Evolutionary conservation across 2,113 vertebrate genomes (phyloP).

Genomic region (Myrmecophaga tridactyla): DNA sequence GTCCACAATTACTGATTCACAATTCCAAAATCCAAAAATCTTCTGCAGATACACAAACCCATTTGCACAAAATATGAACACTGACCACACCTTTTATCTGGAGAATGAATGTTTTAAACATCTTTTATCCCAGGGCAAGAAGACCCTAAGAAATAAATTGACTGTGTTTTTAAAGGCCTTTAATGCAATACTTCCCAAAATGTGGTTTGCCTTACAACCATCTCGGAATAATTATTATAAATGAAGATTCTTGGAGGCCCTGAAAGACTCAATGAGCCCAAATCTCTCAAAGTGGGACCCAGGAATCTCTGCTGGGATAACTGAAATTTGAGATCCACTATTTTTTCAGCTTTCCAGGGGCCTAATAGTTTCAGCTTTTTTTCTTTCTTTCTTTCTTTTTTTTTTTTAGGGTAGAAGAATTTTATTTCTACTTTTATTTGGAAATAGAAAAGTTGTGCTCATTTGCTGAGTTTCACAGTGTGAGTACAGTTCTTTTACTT

Average conservation of each 20-base stretch:
- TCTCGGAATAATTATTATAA: background rate
- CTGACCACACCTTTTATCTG: background rate
- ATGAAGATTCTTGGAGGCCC: background rate
- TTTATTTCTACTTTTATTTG: background rate
- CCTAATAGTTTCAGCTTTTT: background rate
- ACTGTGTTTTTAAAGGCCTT: background rate
- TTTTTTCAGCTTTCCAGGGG: background rate
- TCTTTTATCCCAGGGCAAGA: background rate
- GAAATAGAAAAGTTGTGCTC: background rate
- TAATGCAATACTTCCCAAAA: background rate
- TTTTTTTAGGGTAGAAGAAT: background rate
- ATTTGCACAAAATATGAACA: background rate
- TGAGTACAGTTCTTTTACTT: background rate
- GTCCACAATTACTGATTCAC: too few species aligned
- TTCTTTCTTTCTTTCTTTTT: background rate
- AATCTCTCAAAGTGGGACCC: background rate
- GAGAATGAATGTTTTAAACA: background rate
- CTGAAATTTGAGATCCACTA: background rate
- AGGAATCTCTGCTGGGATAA: background rate
- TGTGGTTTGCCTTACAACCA: background rate
- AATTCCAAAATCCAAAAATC: background rate
- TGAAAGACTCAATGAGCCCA: background rate
- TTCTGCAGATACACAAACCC: background rate
- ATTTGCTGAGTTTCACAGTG: background rate
- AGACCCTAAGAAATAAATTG: background rate